phyloP scores from a whole-genome alignment of 53 echinoderm and acorn worm genomes.

The Mesocentrotus franciscanus region DNA sequence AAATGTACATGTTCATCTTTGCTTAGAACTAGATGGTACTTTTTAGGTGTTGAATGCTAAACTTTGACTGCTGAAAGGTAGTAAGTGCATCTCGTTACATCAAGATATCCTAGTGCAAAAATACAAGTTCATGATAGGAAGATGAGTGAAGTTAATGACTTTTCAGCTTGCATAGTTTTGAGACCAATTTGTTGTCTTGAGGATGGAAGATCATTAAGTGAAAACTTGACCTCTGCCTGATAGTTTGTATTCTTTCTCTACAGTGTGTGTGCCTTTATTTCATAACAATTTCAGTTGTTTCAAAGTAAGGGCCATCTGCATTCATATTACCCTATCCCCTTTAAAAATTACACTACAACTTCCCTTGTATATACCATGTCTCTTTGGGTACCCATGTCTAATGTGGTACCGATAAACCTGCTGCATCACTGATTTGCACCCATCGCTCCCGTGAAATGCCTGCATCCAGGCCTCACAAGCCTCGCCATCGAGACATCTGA shows the following conservation, averaged over 20 bases:
- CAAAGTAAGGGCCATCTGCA: too few species aligned
- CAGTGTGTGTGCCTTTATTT: too few species aligned
- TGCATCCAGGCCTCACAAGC: background rate
- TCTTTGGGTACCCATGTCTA: too few species aligned
- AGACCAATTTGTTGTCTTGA: too few species aligned
- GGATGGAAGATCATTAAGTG: background rate
- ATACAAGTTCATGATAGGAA: too few species aligned
- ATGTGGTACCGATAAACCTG: background rate
- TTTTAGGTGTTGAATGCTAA: background rate
- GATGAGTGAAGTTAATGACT: too few species aligned
- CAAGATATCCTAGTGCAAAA: too few species aligned
- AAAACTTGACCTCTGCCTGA: background rate
- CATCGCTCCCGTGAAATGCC: background rate
- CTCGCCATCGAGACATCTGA: background rate
- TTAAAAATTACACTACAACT: background rate
- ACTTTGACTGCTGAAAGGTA: background rate
- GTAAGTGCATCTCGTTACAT: background rate
- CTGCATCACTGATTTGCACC: constrained; percentile 4
- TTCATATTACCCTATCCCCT: background rate
- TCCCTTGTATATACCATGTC: background rate
- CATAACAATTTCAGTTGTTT: too few species aligned
- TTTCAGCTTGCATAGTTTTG: too few species aligned
- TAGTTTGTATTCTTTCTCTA: background rate
- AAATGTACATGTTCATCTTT: background rate
- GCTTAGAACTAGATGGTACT: background rate